Percentiles rank a stretch among this genome's conserved stretches.
These are phyloP conservation scores for Tupiocoris notatus DNA, from an alignment of 2,888 invertebrate genomes.

Conservation along the genomic window DNA sequence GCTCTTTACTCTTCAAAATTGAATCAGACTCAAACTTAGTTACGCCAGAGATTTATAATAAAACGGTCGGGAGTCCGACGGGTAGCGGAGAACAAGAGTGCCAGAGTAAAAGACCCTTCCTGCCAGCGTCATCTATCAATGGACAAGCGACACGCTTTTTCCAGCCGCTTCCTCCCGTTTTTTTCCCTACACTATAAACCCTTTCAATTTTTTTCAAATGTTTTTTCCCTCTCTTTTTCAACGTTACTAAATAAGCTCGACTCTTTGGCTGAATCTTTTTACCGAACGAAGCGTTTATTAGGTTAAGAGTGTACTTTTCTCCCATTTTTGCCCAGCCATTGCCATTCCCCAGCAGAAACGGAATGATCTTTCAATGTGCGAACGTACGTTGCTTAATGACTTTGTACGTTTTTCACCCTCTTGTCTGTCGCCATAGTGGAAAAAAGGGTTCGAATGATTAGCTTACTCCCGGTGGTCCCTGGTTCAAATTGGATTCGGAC, in stretches of 20 bases:
- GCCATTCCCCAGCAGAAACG: not conserved
- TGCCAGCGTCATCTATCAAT: not conserved
- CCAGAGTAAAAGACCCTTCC: not conserved
- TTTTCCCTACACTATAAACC: not conserved
- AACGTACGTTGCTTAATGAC: not conserved
- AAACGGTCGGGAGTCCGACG: not conserved
- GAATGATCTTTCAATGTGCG: not conserved
- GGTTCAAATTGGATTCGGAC: not conserved
- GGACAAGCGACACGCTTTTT: not conserved
- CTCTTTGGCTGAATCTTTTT: not conserved
- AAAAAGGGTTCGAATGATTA: not conserved
- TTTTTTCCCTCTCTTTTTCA: not conserved
- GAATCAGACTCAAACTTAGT: not conserved
- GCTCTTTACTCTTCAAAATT: not conserved
- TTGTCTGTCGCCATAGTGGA: not conserved
- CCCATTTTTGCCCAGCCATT: not conserved
- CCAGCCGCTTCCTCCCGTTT: not conserved
- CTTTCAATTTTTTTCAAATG: not conserved
- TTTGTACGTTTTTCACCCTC: not conserved
- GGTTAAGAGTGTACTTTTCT: conserved; percentile 11
- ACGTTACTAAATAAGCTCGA: not conserved
- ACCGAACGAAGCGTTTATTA: conserved; percentile 27
- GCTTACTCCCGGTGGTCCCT: not conserved
- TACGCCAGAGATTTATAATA: not conserved
- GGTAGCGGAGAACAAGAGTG: not conserved